A percentile compares a stretch with the other conserved stretches of the same genome.
phyloP scores from a whole-genome alignment of 2,797 vertebrate genomes.

The Urocyon cinereoargenteus region DNA sequence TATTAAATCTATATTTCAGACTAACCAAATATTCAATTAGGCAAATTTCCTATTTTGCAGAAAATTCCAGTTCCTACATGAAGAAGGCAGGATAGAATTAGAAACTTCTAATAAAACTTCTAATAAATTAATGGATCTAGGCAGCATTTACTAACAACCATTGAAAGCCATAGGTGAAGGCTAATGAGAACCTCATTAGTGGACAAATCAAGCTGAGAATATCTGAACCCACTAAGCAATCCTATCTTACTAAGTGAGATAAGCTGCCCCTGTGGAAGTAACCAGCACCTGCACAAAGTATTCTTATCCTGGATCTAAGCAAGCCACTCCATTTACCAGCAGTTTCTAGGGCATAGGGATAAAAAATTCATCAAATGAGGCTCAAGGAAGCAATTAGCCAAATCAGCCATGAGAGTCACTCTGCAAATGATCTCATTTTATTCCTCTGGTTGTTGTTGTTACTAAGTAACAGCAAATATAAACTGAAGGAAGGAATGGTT shows the following conservation, averaged over 20 bases:
- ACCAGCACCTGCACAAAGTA: fast-evolving
- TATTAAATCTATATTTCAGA: not conserved
- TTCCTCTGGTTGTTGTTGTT: not conserved
- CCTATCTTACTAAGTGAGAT: not conserved
- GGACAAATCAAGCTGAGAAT: not conserved
- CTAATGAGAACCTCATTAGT: not conserved
- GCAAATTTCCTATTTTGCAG: not conserved
- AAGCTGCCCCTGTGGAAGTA: not conserved
- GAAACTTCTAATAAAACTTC: not conserved
- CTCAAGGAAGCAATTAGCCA: not conserved
- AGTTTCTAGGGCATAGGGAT: not conserved
- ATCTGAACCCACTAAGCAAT: not conserved
- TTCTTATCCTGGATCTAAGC: not conserved
- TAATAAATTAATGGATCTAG: not conserved
- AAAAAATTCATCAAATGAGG: not conserved
- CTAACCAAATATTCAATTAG: not conserved
- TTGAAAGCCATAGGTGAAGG: not conserved
- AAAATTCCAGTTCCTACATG: not conserved
- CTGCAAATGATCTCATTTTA: not conserved
- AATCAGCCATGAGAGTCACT: not conserved
- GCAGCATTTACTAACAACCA: not conserved
- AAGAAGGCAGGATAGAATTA: not conserved
- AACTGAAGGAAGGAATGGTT: not conserved
- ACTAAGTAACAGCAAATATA: not conserved
- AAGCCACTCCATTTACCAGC: not conserved